Evolutionary conservation across 2,888 invertebrate genomes (phyloP), one percentile per base, ranked within the genome.

Genomic region (Aporophyla nigra): DNA sequence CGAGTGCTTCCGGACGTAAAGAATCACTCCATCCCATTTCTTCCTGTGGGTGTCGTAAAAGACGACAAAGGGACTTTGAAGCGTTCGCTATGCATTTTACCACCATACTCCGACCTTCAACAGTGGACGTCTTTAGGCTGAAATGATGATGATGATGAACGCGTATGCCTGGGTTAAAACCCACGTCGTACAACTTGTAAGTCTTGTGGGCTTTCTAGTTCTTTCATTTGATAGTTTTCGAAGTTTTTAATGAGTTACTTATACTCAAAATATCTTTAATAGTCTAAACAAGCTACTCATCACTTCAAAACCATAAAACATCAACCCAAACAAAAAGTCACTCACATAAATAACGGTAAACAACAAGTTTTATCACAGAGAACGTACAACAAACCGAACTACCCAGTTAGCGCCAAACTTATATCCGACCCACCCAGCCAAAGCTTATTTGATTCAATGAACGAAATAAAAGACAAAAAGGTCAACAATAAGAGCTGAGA

Each of bases 371-470:
- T 33, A 59, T 72, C 83, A 51, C 59, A n/a, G 27, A 62, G 72
- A 54, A 40, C 43, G 24, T 24, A 67, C 59, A 71, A 72, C 80
- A 69, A 70, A 59, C 66, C 27, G 27, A 70, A 71, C 62, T 77
- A 82, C 78, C 46, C 33, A 69, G 74, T 78, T 71, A 69, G 33
- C 71, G 71, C 76, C 33, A 68, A 87, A 76, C 77, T 82, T 80
- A 62, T 27, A 73, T 72, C 70, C 69, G 65, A 59, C 49, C 51
- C 72, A 77, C 59, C 59, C 54, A 86, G 63, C 71, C 76, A 76
- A 77, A 83, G 85, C 82, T 84, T 86, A 82, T 87, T 78, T 78
- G 84, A 88, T 87, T 87, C 79, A 88, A 84, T 86, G 78, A 88
- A 87, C 79, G 58, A 87, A 84, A 88, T 89, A 87, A 86, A 83